Conservation (phyloP, 2,888 invertebrate genomes). For the Apodemia duryi region DNA sequence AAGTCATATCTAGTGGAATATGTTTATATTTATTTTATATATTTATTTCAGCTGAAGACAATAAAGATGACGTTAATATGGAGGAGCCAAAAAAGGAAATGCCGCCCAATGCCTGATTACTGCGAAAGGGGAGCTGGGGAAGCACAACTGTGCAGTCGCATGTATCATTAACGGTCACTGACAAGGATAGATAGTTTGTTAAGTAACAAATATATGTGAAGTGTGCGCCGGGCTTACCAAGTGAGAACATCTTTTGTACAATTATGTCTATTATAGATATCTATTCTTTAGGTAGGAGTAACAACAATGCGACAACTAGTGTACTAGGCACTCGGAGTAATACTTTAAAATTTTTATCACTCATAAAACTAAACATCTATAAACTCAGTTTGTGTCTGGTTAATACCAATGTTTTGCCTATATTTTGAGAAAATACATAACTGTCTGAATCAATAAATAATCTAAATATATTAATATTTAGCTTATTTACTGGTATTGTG, state of each 20-base stretch:
- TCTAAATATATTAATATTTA: too few species aligned
- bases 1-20: too few species aligned
- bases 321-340: too few species aligned
- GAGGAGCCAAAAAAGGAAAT: slow-evolving; percentile 85
- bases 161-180: neutral
- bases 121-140: slow-evolving; percentile 20
- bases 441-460: too few species aligned
- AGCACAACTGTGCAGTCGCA: neutral
- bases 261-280: neutral
- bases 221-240: neutral
- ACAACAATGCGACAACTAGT: too few species aligned
- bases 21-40: slow-evolving; percentile 12
- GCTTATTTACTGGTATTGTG: too few species aligned
- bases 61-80: slow-evolving; percentile 80
- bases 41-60: slow-evolving; percentile 78
- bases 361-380: too few species aligned
- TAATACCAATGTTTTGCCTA: too few species aligned
- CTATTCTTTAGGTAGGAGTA: too few species aligned
- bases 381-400: too few species aligned
- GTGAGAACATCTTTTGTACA: slow-evolving; percentile 1
- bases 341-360: too few species aligned
- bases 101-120: slow-evolving; percentile 82
- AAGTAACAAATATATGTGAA: neutral
- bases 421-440: too few species aligned
- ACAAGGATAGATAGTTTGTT: neutral